Conservation (phyloP, 2,113 vertebrate species). For the Rhea americana region DNA sequence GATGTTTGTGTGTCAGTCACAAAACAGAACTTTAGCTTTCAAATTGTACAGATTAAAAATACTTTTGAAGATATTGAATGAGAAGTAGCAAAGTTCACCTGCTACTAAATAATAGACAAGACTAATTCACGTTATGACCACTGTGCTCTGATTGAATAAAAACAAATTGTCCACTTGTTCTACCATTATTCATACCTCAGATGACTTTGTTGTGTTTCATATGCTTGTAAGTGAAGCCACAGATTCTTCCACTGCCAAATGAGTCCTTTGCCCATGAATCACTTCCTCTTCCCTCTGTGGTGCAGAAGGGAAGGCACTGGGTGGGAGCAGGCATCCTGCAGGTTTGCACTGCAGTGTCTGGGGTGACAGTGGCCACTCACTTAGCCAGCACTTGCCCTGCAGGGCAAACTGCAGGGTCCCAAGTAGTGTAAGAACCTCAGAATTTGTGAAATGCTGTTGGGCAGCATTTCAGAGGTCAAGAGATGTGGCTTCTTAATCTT, state of each 20-base stretch:
- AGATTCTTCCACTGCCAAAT: background rate
- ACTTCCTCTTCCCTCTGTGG: too few relatives aligned
- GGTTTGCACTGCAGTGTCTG: too few relatives aligned
- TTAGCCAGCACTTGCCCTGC: too few relatives aligned
- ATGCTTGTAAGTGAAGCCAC: accelerated
- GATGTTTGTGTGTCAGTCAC: background rate
- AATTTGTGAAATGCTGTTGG: background rate
- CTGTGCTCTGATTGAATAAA: accelerated
- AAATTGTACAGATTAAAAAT: background rate
- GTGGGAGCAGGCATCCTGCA: too few relatives aligned
- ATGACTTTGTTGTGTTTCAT: background rate
- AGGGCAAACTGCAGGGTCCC: too few relatives aligned
- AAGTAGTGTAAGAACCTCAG: too few relatives aligned
- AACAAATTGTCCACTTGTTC: background rate
- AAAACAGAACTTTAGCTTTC: background rate
- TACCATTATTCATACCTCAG: background rate
- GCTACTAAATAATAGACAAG: background rate
- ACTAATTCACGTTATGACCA: background rate
- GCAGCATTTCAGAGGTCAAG: background rate
- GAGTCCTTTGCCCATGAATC: too few relatives aligned
- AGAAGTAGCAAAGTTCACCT: background rate
- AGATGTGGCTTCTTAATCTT: background rate
- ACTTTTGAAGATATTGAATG: background rate
- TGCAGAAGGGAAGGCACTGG: too few relatives aligned
- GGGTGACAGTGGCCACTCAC: too few relatives aligned